Percentiles rank a stretch among this genome's conserved stretches.
These are phyloP conservation scores for Lordiphosa fenestrarum DNA, from an alignment of 2,888 invertebrate genomes.

Conservation along the genomic window DNA sequence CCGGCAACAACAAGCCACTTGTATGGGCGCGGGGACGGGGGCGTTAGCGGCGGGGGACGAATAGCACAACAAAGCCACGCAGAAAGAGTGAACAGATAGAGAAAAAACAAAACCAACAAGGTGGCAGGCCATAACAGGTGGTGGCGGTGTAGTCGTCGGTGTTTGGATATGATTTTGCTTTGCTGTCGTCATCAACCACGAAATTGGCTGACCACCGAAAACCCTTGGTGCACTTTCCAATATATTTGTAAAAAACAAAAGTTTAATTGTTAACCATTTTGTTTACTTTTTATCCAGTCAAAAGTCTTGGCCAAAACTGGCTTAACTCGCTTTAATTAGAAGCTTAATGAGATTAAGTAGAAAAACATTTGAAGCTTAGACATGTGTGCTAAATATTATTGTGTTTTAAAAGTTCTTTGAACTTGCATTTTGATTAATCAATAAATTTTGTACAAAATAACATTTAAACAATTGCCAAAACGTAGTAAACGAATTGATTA, in stretches of 20 bases:
- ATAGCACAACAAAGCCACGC: neutral
- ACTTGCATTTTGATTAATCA: conserved; percentile 31
- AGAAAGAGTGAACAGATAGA: conserved; percentile 5
- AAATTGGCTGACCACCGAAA: too few relatives aligned
- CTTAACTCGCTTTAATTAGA: conserved; percentile 61
- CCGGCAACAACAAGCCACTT: conserved; percentile 62
- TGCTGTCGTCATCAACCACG: neutral
- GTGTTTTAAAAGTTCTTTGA: conserved; percentile 41
- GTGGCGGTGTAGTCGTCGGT: too few relatives aligned
- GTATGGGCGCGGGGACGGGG: conserved; percentile 2
- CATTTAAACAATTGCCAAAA: too few relatives aligned
- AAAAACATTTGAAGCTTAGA: conserved; percentile 29
- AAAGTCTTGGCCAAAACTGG: conserved; percentile 38
- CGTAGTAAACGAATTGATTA: too few relatives aligned
- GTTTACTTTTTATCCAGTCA: conserved; percentile 13
- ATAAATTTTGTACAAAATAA: too few relatives aligned
- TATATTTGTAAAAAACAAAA: too few relatives aligned
- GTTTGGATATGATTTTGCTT: conserved; percentile 3
- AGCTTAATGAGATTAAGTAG: conserved; percentile 37
- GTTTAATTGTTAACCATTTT: conserved; percentile 17
- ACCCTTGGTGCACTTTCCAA: too few relatives aligned
- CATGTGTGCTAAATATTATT: conserved; percentile 36
- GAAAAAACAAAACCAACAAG: conserved; percentile 4
- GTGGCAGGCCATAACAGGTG: conserved; percentile 16
- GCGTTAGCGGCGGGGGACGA: neutral